phyloP scores from a whole-genome alignment of 2,113 vertebrate species.

The Carettochelys insculpta region DNA sequence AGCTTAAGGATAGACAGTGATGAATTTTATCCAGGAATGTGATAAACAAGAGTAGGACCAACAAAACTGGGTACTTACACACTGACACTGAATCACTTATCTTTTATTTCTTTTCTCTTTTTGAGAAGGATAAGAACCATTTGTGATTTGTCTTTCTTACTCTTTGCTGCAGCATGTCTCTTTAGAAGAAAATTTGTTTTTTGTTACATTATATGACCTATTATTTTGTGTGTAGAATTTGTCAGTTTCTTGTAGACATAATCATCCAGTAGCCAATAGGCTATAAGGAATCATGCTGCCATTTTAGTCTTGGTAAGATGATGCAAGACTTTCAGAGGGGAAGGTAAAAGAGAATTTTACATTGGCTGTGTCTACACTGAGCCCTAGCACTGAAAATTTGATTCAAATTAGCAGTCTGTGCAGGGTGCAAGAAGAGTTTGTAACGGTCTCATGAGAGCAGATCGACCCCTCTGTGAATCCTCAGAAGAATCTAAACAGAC shows the following conservation, averaged over 20 bases:
- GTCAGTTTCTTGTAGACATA: neutral
- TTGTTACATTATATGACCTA: neutral
- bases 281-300: neutral
- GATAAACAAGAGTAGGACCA: neutral
- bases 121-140: neutral
- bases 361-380: neutral
- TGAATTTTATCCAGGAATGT: neutral
- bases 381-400: too few species aligned
- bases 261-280: neutral
- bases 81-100: neutral
- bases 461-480: too few species aligned
- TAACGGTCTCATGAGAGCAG: too few species aligned
- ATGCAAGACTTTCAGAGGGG: constrained; percentile 5
- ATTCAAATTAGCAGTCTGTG: too few species aligned
- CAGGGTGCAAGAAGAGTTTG: too few species aligned
- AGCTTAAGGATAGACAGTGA: neutral
- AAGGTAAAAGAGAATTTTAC: neutral
- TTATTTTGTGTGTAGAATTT: neutral
- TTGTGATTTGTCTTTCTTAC: neutral
- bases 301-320: neutral
- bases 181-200: neutral
- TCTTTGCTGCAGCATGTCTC: neutral
- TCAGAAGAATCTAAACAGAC: too few species aligned
- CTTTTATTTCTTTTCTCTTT: neutral
- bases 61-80: neutral